Evolutionary conservation across 1,140 invertebrate genomes (phyloP).

Genomic region (Periplaneta americana): DNA sequence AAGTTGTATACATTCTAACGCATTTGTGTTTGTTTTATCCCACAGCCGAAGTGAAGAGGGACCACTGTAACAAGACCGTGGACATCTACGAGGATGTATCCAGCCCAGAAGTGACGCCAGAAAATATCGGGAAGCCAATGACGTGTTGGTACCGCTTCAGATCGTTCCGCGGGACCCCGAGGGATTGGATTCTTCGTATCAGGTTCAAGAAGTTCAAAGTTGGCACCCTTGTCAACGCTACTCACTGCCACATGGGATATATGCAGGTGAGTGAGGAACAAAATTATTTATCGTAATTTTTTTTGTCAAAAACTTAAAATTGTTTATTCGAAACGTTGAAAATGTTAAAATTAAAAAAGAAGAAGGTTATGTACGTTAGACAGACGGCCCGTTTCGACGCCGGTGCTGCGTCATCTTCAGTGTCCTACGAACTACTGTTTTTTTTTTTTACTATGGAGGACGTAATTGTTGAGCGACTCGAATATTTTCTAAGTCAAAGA

Average conservation of each 20-base stretch:
- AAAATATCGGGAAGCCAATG: slow-evolving; percentile 73
- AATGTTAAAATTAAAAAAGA: too few species aligned
- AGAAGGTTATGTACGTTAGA: too few species aligned
- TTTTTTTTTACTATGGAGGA: too few species aligned
- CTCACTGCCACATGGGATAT: slow-evolving; percentile 76
- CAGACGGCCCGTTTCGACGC: too few species aligned
- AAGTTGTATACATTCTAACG: background rate
- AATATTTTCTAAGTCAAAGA: too few species aligned
- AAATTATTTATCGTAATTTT: too few species aligned
- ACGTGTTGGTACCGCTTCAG: slow-evolving; percentile 86
- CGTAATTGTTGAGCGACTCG: too few species aligned
- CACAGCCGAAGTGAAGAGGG: slow-evolving; percentile 57
- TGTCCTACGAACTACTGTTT: too few species aligned
- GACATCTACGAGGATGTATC: slow-evolving; percentile 87
- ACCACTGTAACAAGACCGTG: slow-evolving; percentile 88
- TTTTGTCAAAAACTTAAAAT: too few species aligned
- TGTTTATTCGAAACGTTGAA: too few species aligned
- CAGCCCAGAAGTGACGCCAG: slow-evolving; percentile 74
- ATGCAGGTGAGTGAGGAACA: slow-evolving; percentile 75
- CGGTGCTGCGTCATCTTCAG: too few species aligned
- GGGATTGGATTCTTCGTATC: slow-evolving; percentile 83
- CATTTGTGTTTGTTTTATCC: slow-evolving; percentile 28
- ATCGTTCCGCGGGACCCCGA: slow-evolving; percentile 66
- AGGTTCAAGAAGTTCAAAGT: slow-evolving; percentile 91
- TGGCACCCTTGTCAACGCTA: slow-evolving; percentile 76